A percentile compares a stretch with the other conserved stretches of the same genome.
These are phyloP conservation scores for Dasypogon diadema DNA, from an alignment of 2,888 invertebrate species.

Conservation along the genomic window DNA sequence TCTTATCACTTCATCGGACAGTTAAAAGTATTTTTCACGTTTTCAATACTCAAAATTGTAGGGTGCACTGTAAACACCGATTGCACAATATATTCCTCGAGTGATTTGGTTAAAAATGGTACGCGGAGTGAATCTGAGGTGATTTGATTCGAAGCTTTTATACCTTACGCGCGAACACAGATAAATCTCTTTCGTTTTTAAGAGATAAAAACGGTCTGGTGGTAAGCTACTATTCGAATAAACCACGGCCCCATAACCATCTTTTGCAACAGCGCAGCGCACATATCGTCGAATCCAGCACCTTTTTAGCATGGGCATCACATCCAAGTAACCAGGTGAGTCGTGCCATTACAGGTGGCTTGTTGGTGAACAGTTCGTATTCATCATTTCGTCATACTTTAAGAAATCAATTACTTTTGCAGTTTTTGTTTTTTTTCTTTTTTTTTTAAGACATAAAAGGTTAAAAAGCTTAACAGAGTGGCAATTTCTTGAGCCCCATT, in stretches of 20 bases:
- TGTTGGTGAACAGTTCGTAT: too few relatives aligned
- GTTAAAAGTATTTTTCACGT: neutral
- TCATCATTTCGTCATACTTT: neutral
- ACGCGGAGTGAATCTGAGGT: constrained; percentile 30
- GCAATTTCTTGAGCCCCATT: neutral
- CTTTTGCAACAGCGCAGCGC: constrained; percentile 34
- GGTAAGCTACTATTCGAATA: neutral
- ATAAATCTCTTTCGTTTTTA: constrained; percentile 12
- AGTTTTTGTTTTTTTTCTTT: neutral
- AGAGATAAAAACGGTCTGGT: constrained; percentile 7
- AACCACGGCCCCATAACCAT: constrained; percentile 58
- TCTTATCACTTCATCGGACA: neutral
- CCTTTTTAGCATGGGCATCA: constrained; percentile 24
- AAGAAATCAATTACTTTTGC: neutral
- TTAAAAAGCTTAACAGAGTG: neutral
- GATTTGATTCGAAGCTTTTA: constrained; percentile 12
- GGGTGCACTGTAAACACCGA: neutral
- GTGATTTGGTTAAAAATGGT: neutral
- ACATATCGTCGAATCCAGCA: constrained; percentile 25
- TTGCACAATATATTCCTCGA: neutral
- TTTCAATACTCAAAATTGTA: neutral
- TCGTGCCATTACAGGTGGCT: neutral
- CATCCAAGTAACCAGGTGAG: neutral
- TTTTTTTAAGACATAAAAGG: too few relatives aligned
- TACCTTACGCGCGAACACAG: constrained; percentile 4